These are phyloP conservation scores for Pseudeuparius sepicola DNA, from an alignment of 2,888 invertebrate species.

Conservation along the genomic window DNA sequence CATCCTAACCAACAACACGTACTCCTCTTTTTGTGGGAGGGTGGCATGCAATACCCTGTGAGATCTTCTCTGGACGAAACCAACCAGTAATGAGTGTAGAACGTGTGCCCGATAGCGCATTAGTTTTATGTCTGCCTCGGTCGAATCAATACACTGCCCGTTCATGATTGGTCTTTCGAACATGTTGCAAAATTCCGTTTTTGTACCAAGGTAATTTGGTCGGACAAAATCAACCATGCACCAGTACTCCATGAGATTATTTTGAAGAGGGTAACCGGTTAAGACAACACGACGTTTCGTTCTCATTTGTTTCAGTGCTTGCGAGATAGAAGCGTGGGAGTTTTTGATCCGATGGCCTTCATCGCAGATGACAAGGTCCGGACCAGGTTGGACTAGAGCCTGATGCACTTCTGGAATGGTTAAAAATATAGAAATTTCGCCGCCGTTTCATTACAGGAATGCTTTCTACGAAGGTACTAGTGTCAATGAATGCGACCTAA, in stretches of 20 bases:
- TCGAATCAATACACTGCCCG: slow-evolving; percentile 96
- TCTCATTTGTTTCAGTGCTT: slow-evolving; percentile 87
- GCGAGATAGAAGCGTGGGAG: slow-evolving; percentile 91
- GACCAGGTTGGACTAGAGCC: slow-evolving; percentile 82
- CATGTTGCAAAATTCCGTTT: slow-evolving; percentile 97
- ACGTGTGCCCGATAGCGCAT: slow-evolving; percentile 96
- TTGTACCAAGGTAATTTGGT: slow-evolving; percentile 93
- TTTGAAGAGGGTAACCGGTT: slow-evolving; percentile 97
- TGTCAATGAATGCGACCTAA: too few species aligned
- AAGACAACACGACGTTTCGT: slow-evolving; percentile 91
- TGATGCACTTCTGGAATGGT: slow-evolving; percentile 61
- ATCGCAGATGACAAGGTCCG: slow-evolving; percentile 90
- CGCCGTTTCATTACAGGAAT: too few species aligned
- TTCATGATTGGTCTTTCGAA: slow-evolving; percentile 98
- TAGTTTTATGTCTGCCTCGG: slow-evolving; percentile 82
- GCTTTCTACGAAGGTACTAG: too few species aligned
- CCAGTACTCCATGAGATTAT: slow-evolving; percentile 94
- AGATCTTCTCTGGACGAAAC: slow-evolving; percentile 89
- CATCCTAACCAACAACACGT: slow-evolving; percentile 80
- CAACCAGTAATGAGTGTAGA: slow-evolving; percentile 83
- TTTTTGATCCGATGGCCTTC: slow-evolving; percentile 98
- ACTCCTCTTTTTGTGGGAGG: slow-evolving; percentile 90
- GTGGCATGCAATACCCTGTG: slow-evolving; percentile 88
- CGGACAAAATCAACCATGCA: slow-evolving; percentile 99
- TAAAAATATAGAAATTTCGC: slow-evolving; percentile 12